Conservation (phyloP, 92 coral and sea anemone genomes). For the Actinostola sp. region DNA sequence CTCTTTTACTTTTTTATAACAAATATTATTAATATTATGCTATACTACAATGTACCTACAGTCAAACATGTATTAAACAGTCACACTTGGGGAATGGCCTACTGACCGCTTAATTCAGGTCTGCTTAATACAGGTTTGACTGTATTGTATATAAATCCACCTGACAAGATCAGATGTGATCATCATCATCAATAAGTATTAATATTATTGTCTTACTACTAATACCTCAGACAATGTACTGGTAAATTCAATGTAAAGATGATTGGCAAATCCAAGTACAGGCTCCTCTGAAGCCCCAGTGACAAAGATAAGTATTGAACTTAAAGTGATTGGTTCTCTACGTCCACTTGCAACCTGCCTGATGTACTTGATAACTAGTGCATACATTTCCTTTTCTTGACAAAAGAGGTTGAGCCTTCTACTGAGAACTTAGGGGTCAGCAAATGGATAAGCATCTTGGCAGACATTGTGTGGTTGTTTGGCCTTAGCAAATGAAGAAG, state of each 20-base stretch:
- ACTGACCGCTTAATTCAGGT: too few species aligned
- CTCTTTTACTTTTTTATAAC: too few species aligned
- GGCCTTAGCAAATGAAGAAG: slow-evolving; percentile 64
- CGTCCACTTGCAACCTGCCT: slow-evolving; percentile 66
- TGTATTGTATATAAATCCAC: too few species aligned
- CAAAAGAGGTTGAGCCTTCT: slow-evolving; percentile 46
- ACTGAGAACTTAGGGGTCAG: slow-evolving; percentile 43
- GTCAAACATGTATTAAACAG: too few species aligned
- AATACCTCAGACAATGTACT: too few species aligned
- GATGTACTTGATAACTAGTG: slow-evolving; percentile 57
- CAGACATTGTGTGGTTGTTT: slow-evolving; percentile 22
- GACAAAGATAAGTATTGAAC: slow-evolving; percentile 37
- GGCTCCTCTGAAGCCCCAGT: slow-evolving; percentile 68
- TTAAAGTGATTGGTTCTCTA: slow-evolving; percentile 36
- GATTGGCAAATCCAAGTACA: slow-evolving; percentile 53
- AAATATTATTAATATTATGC: too few species aligned
- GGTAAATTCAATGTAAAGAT: slow-evolving; percentile 47
- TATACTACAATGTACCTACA: too few species aligned
- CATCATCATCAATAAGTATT: too few species aligned
- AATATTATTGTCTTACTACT: too few species aligned
- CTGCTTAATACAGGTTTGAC: too few species aligned
- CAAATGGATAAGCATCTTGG: slow-evolving; percentile 32
- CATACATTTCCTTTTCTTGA: slow-evolving; percentile 37
- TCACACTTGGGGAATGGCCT: too few species aligned
- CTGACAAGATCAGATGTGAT: too few species aligned